Evolutionary conservation across 2,797 vertebrate species (phyloP), one percentile per base, ranked within the genome.

Genomic region (Parauchenoglanis ngamensis): DNA sequence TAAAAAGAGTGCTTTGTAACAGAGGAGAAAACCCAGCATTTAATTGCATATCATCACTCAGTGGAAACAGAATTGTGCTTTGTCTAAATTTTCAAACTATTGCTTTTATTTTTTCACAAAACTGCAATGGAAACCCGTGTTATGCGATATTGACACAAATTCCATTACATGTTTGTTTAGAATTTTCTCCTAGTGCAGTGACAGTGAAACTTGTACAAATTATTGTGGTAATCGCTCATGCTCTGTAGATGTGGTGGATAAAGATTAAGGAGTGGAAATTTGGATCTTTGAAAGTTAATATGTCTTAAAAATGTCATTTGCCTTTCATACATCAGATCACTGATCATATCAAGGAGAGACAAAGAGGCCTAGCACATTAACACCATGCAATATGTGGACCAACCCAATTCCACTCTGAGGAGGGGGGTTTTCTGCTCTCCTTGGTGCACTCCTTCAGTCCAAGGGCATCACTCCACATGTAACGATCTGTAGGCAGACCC

Each of bases 361-460:
- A 17, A 1, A 4, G 15, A 13, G 35, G 35, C n/a, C 44, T 28
- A 46, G 19, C 17, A 35, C 11, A 35, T 44, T 46, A 72, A 57
- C 44, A 82, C 25, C 40, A 35, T 78, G 13, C 10, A 40, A 46
- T n/a, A 59, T n/a, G 7, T 28, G 56, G 21, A 89, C 95, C 88
- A 94, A 99, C 98, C 98, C 98, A 99, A 86, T 96, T 93, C 98
- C 98, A 99, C 91, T 97, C 97, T 0, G 97, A 96, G 1, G 98
- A 97, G 0, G 98, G 98, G 0, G 97, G 97, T 76, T 96, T 97
- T 0, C 96, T 98, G 93, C 92, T 93, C 11, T 94, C 92, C 93
- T 99, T 99, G 77, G 97, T 98, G 89, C 97, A 96, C 89, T 99
- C 98, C 90, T 96, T 97, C 76, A 99, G 92, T 3, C 98, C 98